Percentiles rank a stretch among this genome's conserved stretches.
These are phyloP conservation scores for Zele albiditarsus DNA, from an alignment of 2,888 invertebrate species.

Conservation along the genomic window DNA sequence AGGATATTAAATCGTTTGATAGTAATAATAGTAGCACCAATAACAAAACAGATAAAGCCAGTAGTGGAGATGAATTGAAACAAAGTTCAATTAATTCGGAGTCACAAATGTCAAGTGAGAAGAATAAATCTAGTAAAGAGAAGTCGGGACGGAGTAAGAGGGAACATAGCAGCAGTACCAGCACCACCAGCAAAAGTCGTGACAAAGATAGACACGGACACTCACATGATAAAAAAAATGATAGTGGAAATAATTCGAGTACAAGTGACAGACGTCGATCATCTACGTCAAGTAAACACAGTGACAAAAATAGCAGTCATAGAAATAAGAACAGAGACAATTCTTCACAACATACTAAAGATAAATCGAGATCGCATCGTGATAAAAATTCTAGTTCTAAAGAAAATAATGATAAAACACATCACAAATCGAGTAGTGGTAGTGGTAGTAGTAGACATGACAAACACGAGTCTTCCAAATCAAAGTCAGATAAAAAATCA, in stretches of 20 bases:
- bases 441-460: conserved; percentile 51
- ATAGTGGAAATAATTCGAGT: conserved; percentile 55
- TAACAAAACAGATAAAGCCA: conserved; percentile 47
- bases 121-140: conserved; percentile 43
- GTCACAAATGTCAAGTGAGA: conserved; percentile 47
- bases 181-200: conserved; percentile 51
- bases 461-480: conserved; percentile 60
- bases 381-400: conserved; percentile 53
- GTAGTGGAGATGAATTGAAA: conserved; percentile 42
- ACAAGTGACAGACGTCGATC: conserved; percentile 56
- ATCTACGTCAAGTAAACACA: conserved; percentile 58
- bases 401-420: conserved; percentile 46
- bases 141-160: conserved; percentile 44
- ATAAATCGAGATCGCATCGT: conserved; percentile 51
- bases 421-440: conserved; percentile 51
- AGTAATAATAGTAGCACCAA: conserved; percentile 38
- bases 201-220: conserved; percentile 65
- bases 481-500: conserved; percentile 53
- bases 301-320: conserved; percentile 55
- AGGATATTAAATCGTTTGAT: conserved; percentile 34
- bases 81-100: conserved; percentile 26
- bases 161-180: conserved; percentile 50
- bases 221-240: conserved; percentile 67
- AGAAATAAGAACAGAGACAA: conserved; percentile 52
- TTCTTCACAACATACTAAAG: conserved; percentile 48